phyloP scores from a whole-genome alignment of 2,113 vertebrate genomes.

The Oenanthe oenanthe region DNA sequence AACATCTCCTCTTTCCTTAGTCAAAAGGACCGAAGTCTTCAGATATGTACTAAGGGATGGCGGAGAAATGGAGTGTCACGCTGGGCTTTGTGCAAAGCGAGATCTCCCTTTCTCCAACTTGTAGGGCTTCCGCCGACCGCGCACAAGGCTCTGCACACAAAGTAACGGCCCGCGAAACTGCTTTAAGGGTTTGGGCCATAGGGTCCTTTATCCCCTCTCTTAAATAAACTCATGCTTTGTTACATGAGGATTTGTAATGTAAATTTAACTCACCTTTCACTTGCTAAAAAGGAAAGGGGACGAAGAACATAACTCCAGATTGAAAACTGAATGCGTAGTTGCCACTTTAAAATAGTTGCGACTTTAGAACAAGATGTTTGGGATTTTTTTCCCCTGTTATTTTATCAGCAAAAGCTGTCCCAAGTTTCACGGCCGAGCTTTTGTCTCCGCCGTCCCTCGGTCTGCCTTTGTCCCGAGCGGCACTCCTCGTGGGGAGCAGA shows the following conservation, averaged over 20 bases:
- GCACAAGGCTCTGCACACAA: background rate
- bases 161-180: background rate
- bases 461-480: slow-evolving; percentile 31
- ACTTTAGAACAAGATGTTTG: background rate
- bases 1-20: background rate
- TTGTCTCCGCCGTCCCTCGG: slow-evolving; percentile 5
- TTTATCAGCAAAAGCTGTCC: background rate
- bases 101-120: background rate
- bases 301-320: background rate
- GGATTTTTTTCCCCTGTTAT: rapidly evolving
- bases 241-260: background rate
- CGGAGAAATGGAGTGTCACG: background rate
- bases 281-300: background rate
- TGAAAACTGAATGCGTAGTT: background rate
- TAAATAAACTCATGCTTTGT: slow-evolving; percentile 18
- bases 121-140: slow-evolving; percentile 9
- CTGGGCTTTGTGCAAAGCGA: background rate
- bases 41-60: background rate
- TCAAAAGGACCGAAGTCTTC: background rate
- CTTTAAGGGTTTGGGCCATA: background rate
- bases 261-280: background rate
- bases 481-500: slow-evolving; percentile 26
- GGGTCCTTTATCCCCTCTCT: background rate
- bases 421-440: slow-evolving; percentile 23
- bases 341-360: background rate